Conservation (phyloP, 2,888 invertebrate species). For the Penaeus monodon region DNA sequence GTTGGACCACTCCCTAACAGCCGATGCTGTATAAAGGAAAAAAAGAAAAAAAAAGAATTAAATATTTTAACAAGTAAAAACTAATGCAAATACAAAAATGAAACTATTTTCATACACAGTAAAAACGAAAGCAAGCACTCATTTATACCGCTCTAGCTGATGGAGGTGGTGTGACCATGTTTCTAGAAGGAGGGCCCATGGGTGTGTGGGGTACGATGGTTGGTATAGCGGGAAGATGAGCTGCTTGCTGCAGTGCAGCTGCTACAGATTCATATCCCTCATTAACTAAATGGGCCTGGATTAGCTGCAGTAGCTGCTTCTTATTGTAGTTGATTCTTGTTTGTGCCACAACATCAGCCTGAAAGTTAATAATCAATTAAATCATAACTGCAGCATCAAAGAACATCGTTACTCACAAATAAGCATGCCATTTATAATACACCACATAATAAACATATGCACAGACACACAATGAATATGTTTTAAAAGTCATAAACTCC, state of each 20-base stretch:
- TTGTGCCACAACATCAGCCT: slow-evolving; percentile 94
- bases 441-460: too few relatives aligned
- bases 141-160: slow-evolving; percentile 26
- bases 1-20: slow-evolving; percentile 9
- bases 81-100: background rate
- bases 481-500: too few relatives aligned
- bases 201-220: background rate
- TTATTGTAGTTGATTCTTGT: slow-evolving; percentile 96
- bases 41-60: too few relatives aligned
- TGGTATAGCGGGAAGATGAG: slow-evolving; percentile 70
- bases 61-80: background rate
- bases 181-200: slow-evolving; percentile 45
- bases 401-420: background rate
- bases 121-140: background rate
- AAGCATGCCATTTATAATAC: too few relatives aligned
- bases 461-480: too few relatives aligned
- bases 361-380: background rate
- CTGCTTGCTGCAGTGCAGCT: slow-evolving; percentile 81
- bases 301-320: slow-evolving; percentile 90
- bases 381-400: background rate
- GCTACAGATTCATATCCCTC: slow-evolving; percentile 83
- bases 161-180: slow-evolving; percentile 50
- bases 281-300: slow-evolving; percentile 86
- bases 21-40: slow-evolving; percentile 21
- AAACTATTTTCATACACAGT: background rate